Percentiles rank a stretch among this genome's conserved stretches.
phyloP scores from a whole-genome alignment of 1,140 invertebrate species.

The Babylonia areolata region DNA sequence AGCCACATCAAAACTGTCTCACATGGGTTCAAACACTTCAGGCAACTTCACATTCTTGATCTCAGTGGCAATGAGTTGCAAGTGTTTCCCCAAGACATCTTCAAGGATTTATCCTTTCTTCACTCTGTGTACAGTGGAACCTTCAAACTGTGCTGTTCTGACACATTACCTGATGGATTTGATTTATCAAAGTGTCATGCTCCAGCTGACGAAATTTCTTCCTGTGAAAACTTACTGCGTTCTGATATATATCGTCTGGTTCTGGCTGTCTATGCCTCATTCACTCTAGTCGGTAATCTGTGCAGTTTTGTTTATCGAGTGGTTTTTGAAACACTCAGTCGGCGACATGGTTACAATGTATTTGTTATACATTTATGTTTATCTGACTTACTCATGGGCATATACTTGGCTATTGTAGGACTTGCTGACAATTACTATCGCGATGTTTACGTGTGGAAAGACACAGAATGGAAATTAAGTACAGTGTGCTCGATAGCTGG shows the following conservation, averaged over 20 bases:
- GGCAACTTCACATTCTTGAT: background rate
- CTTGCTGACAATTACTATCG: constrained; percentile 35
- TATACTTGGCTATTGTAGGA: constrained; percentile 39
- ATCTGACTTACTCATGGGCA: constrained; percentile 46
- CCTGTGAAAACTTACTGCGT: constrained; percentile 53
- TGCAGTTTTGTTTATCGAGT: constrained; percentile 37
- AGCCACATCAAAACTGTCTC: background rate
- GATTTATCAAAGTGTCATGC: constrained; percentile 25
- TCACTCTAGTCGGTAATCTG: constrained; percentile 52
- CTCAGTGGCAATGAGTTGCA: background rate
- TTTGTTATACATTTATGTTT: constrained; percentile 54
- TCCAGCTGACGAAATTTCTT: constrained; percentile 50
- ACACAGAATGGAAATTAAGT: constrained; percentile 28
- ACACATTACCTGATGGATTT: constrained; percentile 37
- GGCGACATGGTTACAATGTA: constrained; percentile 34
- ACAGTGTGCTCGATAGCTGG: constrained; percentile 30
- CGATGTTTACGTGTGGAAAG: constrained; percentile 52
- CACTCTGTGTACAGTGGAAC: constrained; percentile 34
- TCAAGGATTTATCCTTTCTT: background rate
- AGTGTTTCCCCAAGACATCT: background rate
- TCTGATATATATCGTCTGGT: constrained; percentile 38
- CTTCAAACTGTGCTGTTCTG: constrained; percentile 49
- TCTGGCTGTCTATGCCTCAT: constrained; percentile 46
- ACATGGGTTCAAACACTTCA: background rate
- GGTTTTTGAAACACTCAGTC: background rate